Percentiles rank a stretch among this genome's conserved stretches.
Conservation (phyloP, 2,113 vertebrate genomes). For the Entosphenus tridentatus region DNA sequence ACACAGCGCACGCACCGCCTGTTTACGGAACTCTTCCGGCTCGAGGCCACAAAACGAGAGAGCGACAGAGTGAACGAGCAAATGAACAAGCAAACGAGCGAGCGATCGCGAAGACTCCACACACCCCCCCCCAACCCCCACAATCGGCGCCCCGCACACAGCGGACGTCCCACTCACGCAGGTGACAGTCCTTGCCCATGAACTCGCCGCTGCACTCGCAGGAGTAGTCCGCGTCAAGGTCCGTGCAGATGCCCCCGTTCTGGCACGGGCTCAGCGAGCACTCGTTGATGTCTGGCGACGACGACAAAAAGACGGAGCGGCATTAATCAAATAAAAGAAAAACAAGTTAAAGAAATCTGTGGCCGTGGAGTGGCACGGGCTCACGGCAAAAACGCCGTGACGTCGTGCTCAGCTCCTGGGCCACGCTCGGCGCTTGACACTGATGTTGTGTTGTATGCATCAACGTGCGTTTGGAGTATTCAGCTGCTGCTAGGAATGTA, state of each 20-base stretch:
- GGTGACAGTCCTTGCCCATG: conserved; percentile 90
- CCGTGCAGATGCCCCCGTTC: conserved; percentile 84
- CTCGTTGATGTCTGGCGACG: conserved; percentile 62
- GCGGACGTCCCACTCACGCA: conserved; percentile 47
- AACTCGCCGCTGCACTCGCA: conserved; percentile 94
- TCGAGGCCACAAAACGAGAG: not conserved
- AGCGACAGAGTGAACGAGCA: not conserved
- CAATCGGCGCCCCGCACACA: not conserved
- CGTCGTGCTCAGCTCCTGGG: too few species aligned
- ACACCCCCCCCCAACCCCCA: not conserved
- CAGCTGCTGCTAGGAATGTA: too few species aligned
- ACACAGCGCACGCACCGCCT: not conserved
- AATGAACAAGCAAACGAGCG: not conserved
- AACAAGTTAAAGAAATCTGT: too few species aligned
- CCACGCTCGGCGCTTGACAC: too few species aligned
- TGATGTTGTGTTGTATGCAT: too few species aligned
- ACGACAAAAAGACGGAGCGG: too few species aligned
- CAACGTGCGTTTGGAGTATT: too few species aligned
- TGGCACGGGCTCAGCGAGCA: conserved; percentile 75
- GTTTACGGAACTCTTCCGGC: not conserved
- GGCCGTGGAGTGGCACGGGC: too few species aligned
- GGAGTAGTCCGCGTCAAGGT: conserved; percentile 81
- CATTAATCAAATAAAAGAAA: too few species aligned
- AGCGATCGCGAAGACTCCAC: not conserved
- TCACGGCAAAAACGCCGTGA: too few species aligned